Percentiles rank a stretch among this genome's conserved stretches.
Evolutionary conservation across 2,113 vertebrate species (phyloP).

Genomic region (Corvus cornix): DNA sequence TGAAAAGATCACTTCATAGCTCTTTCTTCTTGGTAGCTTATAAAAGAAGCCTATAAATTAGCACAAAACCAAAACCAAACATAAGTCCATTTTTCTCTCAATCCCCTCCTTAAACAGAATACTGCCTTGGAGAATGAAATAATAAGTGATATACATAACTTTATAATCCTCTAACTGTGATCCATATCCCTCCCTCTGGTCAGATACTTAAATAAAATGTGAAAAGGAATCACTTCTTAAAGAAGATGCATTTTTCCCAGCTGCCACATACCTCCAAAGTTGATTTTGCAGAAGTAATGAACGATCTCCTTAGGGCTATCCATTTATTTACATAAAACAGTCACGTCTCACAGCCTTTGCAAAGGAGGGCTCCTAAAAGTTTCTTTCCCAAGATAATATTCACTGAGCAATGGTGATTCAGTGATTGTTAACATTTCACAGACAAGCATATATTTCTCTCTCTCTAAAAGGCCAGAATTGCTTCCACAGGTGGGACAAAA

Average conservation of each 20-base stretch:
- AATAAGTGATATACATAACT: background rate
- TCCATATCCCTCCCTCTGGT: background rate
- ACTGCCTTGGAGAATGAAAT: constrained; percentile 7
- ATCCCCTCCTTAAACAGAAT: background rate
- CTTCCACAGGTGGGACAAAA: background rate
- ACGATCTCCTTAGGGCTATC: background rate
- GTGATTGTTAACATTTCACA: background rate
- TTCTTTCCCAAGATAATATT: background rate
- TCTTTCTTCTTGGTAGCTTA: background rate
- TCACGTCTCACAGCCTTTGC: background rate
- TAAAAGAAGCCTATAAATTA: background rate
- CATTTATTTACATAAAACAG: constrained; percentile 4
- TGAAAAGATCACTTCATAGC: background rate
- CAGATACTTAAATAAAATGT: background rate
- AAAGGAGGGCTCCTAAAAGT: background rate
- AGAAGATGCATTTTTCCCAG: background rate
- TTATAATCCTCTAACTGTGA: background rate
- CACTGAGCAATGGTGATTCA: background rate
- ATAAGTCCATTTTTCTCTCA: background rate
- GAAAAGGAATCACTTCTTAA: background rate
- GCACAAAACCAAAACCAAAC: background rate
- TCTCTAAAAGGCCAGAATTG: background rate
- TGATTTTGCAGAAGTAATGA: background rate
- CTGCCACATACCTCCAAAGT: background rate
- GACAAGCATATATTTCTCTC: background rate